Evolutionary conservation across 2,113 vertebrate genomes (phyloP).

Genomic region (Clinocottus analis): DNA sequence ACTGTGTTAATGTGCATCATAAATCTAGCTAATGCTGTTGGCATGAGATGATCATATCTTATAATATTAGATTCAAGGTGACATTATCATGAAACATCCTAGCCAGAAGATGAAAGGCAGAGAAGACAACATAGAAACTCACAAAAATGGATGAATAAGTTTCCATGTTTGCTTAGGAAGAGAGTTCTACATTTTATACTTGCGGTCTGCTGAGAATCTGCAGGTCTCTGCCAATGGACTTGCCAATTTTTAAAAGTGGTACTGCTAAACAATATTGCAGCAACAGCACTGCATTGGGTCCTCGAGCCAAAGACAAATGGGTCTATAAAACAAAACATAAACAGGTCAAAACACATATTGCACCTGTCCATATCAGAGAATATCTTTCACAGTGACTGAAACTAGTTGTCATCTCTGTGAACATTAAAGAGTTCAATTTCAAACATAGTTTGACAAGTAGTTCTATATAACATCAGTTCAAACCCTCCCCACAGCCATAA

Average conservation of each 20-base stretch:
- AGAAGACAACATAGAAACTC: neutral
- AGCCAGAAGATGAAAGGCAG: neutral
- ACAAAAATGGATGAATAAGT: neutral
- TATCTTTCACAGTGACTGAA: conserved; percentile 29
- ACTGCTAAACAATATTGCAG: conserved; percentile 46
- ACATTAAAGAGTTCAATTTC: conserved; percentile 32
- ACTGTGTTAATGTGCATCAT: neutral
- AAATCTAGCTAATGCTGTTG: neutral
- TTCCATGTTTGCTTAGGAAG: neutral
- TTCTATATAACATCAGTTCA: conserved; percentile 10
- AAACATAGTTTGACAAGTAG: conserved; percentile 10
- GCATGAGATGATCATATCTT: neutral
- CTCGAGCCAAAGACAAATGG: conserved; percentile 39
- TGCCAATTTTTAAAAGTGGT: conserved; percentile 49
- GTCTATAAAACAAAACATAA: conserved; percentile 50
- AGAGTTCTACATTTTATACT: conserved; percentile 1
- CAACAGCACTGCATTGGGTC: conserved; percentile 15
- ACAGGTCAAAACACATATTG: conserved; percentile 16
- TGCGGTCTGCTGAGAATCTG: conserved; percentile 14
- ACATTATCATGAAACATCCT: neutral
- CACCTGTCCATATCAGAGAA: conserved; percentile 22
- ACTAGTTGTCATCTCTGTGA: conserved; percentile 23
- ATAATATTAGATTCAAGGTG: neutral
- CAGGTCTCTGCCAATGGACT: conserved; percentile 11
- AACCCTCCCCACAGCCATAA: neutral